These are phyloP conservation scores for Drosophila prostipennis DNA, from an alignment of 2,888 invertebrate genomes.

Conservation along the genomic window DNA sequence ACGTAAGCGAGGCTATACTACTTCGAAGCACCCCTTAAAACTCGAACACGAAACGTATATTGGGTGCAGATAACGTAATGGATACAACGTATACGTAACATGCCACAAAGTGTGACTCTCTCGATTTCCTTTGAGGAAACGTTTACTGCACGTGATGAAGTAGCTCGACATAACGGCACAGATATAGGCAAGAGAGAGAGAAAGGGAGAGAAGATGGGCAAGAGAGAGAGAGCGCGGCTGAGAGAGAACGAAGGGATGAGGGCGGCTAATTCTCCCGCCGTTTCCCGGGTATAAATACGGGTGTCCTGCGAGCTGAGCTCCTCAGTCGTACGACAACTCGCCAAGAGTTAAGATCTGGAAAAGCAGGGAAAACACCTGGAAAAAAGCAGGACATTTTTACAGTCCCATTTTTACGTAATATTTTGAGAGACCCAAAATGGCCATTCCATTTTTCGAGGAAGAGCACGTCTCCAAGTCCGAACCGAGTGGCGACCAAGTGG, in stretches of 20 bases:
- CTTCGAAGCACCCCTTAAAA: constrained; percentile 15
- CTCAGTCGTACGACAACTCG: constrained; percentile 64
- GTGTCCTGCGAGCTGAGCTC: constrained; percentile 45
- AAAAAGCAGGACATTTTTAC: constrained; percentile 3
- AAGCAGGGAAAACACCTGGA: constrained; percentile 13
- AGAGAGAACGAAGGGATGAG: constrained; percentile 47
- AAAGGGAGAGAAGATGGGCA: background rate
- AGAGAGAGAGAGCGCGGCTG: background rate
- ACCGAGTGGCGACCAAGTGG: constrained; percentile 75
- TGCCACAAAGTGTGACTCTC: constrained; percentile 73
- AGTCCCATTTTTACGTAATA: constrained; percentile 44
- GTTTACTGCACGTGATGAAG: constrained; percentile 72
- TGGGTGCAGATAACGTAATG: constrained; percentile 23
- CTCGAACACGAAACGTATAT: constrained; percentile 23
- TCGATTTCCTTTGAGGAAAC: constrained; percentile 36
- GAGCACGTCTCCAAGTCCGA: constrained; percentile 53
- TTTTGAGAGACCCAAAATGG: constrained; percentile 64
- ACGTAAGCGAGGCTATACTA: background rate
- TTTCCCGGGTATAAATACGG: constrained; percentile 76
- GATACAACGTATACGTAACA: constrained; percentile 48
- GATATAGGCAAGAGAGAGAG: constrained; percentile 23
- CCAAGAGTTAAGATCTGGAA: constrained; percentile 39
- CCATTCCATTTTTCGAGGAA: constrained; percentile 82
- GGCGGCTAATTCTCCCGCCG: constrained; percentile 53
- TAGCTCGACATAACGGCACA: constrained; percentile 67